These are phyloP conservation scores for Halocynthia roretzi DNA, from an alignment of 23 tunicate species.

Conservation along the genomic window DNA sequence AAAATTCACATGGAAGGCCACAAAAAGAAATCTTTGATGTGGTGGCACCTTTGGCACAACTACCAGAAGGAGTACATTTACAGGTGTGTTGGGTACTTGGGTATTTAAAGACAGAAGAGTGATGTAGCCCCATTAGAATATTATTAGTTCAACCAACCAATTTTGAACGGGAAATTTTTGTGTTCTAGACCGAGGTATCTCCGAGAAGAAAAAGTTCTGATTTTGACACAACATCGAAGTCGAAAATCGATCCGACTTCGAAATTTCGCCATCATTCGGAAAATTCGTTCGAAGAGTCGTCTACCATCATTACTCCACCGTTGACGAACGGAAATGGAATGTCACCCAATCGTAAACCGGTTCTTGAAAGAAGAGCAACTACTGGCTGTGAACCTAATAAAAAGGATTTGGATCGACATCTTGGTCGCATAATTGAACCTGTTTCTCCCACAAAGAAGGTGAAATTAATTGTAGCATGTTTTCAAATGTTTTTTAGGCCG, in stretches of 20 bases:
- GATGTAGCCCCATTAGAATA: too few species aligned
- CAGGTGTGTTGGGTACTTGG: too few species aligned
- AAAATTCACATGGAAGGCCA: too few species aligned
- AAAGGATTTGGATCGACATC: neutral
- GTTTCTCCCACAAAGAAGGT: neutral
- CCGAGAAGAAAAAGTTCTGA: constrained; percentile 11
- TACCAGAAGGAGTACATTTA: too few species aligned
- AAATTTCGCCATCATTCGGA: constrained; percentile 15
- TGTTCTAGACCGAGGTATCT: too few species aligned
- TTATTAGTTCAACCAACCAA: too few species aligned
- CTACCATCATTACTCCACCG: neutral
- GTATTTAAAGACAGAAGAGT: too few species aligned
- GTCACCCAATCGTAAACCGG: constrained; percentile 13
- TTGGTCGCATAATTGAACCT: neutral
- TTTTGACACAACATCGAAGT: neutral
- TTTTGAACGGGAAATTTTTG: too few species aligned
- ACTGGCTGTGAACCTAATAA: constrained; percentile 24
- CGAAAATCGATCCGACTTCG: neutral
- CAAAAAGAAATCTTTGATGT: too few species aligned
- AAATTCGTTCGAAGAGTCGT: constrained; percentile 12
- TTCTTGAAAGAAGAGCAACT: constrained; percentile 35
- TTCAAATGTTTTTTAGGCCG: neutral
- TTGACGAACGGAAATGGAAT: too few species aligned
- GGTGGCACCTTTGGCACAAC: too few species aligned
- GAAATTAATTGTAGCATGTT: neutral